A percentile compares a stretch with the other conserved stretches of the same genome.
Evolutionary conservation across 2,888 invertebrate genomes (phyloP).

Genomic region (Bruchidius siliquastri): DNA sequence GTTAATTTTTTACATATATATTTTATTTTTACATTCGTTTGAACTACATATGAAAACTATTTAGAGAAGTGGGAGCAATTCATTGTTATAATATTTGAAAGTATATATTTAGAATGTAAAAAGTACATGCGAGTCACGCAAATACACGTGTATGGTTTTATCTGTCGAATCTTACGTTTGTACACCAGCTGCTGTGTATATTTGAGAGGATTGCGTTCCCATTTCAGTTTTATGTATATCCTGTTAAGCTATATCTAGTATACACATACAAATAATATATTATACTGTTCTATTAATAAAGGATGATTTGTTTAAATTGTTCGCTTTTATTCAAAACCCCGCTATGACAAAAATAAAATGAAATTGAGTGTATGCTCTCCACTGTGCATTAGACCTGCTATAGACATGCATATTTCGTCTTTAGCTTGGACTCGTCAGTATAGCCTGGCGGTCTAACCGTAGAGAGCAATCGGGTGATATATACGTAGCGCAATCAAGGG

Average conservation of each 20-base stretch:
- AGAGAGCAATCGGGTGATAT: no score
- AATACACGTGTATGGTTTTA: neutral
- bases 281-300: conserved; percentile 37
- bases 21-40: neutral
- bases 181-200: neutral
- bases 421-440: no score
- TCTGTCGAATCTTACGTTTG: neutral
- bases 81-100: conserved; percentile 4
- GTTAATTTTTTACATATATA: neutral
- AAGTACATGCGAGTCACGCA: neutral
- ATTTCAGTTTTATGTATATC: conserved; percentile 19
- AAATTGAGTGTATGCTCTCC: no score
- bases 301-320: conserved; percentile 30
- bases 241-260: conserved; percentile 35
- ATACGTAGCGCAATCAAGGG: no score
- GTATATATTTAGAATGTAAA: neutral
- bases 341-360: no score
- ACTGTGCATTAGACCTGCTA: no score
- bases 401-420: no score
- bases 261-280: conserved; percentile 32
- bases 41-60: neutral
- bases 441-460: no score
- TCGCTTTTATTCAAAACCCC: conserved; percentile 3
- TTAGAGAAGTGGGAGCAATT: conserved; percentile 9
- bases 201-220: neutral